Evolutionary conservation across 2,797 vertebrate species (phyloP).

Genomic region (Basileuterus tristriatus): DNA sequence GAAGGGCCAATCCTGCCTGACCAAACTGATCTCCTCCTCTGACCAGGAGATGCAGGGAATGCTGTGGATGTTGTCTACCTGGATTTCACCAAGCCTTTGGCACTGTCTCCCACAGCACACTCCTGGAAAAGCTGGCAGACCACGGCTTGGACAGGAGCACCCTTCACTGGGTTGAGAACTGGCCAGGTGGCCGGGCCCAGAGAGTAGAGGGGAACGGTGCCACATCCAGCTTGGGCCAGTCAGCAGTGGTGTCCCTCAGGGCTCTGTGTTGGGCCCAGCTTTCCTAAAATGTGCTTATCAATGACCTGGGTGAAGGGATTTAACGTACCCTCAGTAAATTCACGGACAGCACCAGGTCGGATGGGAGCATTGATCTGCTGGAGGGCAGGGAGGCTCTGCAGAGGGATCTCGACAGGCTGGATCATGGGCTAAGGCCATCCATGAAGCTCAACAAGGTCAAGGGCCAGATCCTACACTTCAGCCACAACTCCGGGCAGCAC

Average conservation of each 20-base stretch:
- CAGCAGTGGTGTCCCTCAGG: too few species aligned
- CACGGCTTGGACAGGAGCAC: neutral
- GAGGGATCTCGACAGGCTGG: neutral
- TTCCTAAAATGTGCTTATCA: neutral
- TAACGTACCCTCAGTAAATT: neutral
- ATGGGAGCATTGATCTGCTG: fast-evolving
- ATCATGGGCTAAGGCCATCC: neutral
- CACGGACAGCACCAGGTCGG: neutral
- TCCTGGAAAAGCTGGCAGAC: neutral
- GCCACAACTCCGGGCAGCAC: too few species aligned
- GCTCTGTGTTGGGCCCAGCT: fast-evolving
- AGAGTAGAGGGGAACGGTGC: neutral
- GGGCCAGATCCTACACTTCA: neutral
- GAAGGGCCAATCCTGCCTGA: neutral
- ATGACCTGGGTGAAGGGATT: too few species aligned
- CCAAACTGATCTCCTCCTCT: neutral
- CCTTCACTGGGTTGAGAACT: neutral
- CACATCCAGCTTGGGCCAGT: neutral
- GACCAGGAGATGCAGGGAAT: fast-evolving
- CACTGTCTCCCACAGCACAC: neutral
- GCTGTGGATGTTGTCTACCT: neutral
- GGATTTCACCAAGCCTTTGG: neutral
- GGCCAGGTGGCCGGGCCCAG: neutral
- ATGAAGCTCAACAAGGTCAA: neutral
- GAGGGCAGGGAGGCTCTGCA: neutral